phyloP scores from a whole-genome alignment of 2,888 invertebrate genomes.

The Volucella inflata region DNA sequence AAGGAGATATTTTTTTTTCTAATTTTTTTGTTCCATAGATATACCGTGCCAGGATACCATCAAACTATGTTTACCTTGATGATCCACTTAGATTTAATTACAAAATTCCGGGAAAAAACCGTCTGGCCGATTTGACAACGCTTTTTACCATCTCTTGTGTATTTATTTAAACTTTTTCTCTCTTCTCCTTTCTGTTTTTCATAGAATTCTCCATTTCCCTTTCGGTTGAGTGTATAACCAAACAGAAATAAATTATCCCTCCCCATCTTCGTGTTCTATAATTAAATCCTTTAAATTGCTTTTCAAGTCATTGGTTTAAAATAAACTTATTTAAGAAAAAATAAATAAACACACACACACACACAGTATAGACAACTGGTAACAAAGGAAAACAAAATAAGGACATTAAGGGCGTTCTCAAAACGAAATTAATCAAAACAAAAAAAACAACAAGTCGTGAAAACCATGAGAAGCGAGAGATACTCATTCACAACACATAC shows the following conservation, averaged over 20 bases:
- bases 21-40: too few relatives aligned
- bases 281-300: conserved; percentile 62
- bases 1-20: too few relatives aligned
- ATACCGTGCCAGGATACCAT: background rate
- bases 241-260: conserved; percentile 23
- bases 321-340: conserved; percentile 40
- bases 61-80: conserved; percentile 1
- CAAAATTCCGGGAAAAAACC: background rate
- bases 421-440: conserved; percentile 13
- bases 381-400: conserved; percentile 18
- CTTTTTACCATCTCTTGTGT: background rate
- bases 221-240: background rate
- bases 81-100: conserved; percentile 31
- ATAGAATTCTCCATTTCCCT: background rate
- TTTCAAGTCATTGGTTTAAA: conserved; percentile 67
- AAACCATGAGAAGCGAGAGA: background rate
- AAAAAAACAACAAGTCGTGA: conserved; percentile 9
- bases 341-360: too few relatives aligned
- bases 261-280: conserved; percentile 20
- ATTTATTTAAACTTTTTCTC: background rate
- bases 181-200: background rate
- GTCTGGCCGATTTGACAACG: conserved; percentile 9
- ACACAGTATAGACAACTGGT: conserved; percentile 11
- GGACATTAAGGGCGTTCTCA: background rate
- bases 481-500: conserved; percentile 10